A percentile compares a stretch with the other conserved stretches of the same genome.
Conservation (phyloP, 2,113 vertebrate genomes). For the Paracanthobrama guichenoti region DNA sequence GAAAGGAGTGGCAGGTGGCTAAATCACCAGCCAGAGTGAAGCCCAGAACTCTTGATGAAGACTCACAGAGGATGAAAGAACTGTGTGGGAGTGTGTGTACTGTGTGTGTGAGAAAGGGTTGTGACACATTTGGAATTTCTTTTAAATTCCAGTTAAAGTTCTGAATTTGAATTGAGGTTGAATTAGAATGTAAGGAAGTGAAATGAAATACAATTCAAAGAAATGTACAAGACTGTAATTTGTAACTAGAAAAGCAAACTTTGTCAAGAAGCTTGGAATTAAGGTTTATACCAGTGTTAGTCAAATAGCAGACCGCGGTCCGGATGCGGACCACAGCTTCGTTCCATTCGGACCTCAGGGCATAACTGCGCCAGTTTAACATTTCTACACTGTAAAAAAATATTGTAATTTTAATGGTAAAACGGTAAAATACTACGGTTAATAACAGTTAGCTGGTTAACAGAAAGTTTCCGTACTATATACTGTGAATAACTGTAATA, state of each 20-base stretch:
- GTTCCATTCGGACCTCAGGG: no score
- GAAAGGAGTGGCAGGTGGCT: constrained; percentile 25
- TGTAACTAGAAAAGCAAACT: not conserved
- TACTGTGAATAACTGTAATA: no score
- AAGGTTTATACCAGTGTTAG: not conserved
- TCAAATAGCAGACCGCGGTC: no score
- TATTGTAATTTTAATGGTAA: no score
- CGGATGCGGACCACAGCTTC: no score
- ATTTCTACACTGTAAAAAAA: no score
- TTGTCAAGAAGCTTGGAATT: not conserved
- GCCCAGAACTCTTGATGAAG: not conserved
- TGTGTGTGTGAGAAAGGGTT: not conserved
- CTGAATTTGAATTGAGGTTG: not conserved
- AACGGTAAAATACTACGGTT: no score
- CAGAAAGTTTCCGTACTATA: no score
- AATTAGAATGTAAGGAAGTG: not conserved
- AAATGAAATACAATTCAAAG: not conserved
- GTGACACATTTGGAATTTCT: not conserved
- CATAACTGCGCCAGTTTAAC: no score
- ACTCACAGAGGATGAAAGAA: constrained; percentile 36
- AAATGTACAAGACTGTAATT: not conserved
- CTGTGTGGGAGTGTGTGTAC: not conserved
- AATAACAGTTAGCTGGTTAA: no score
- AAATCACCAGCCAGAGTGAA: not conserved
- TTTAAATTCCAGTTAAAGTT: not conserved